A percentile compares a stretch with the other conserved stretches of the same genome.
Conservation (phyloP, 2,113 vertebrate species). For the Podiceps cristatus region DNA sequence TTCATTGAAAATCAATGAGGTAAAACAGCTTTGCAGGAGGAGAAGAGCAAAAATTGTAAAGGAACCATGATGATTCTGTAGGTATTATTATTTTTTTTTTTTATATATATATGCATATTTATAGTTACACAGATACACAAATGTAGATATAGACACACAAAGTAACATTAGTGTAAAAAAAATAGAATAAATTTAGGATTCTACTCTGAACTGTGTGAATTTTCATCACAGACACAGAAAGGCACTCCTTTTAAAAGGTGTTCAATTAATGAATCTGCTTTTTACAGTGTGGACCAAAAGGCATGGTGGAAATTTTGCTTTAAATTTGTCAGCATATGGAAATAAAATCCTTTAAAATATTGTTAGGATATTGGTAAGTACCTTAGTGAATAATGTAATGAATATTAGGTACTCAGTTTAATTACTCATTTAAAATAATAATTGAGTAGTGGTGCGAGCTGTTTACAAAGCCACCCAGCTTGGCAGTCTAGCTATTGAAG, state of each 20-base stretch:
- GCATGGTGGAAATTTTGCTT: not conserved
- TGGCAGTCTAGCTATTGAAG: not conserved
- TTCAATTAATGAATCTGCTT: not conserved
- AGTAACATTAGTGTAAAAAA: not conserved
- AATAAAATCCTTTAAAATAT: not conserved
- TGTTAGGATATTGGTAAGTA: constrained; percentile 4
- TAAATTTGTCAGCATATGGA: not conserved
- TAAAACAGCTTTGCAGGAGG: not conserved
- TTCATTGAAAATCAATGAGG: not conserved
- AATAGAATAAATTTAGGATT: not conserved
- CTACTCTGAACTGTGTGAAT: not conserved
- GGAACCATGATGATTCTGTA: not conserved
- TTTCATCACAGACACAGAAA: not conserved
- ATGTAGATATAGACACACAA: not conserved
- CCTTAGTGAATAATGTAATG: not conserved
- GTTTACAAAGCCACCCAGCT: not conserved
- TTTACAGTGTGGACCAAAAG: not conserved
- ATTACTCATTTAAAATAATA: not conserved
- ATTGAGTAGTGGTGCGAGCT: not conserved
- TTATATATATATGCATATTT: not conserved
- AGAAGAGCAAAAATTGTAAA: not conserved
- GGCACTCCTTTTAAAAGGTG: not conserved
- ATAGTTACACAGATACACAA: not conserved
- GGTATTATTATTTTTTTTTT: too few species aligned
- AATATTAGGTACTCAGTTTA: not conserved